phyloP scores from a whole-genome alignment of 2,888 invertebrate species.

The Cryptocephalus moraei region DNA sequence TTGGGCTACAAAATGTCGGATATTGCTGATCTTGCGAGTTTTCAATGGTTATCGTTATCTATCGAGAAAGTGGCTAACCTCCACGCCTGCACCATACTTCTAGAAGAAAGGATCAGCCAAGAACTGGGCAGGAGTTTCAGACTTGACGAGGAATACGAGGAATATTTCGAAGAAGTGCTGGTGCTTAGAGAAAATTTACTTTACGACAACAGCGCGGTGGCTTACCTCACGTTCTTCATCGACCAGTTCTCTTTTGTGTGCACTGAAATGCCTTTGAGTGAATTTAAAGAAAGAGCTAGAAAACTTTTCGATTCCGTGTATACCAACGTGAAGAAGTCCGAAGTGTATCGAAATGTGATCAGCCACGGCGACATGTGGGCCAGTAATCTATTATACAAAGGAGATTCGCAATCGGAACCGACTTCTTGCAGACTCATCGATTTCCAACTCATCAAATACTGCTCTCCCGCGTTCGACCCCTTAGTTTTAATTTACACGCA shows the following conservation, averaged over 20 bases:
- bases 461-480: slow-evolving; percentile 54
- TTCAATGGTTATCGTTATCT: slow-evolving; percentile 15
- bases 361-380: slow-evolving; percentile 30
- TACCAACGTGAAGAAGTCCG: slow-evolving; percentile 27
- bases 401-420: slow-evolving; percentile 8
- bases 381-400: slow-evolving; percentile 27
- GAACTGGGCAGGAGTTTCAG: slow-evolving; percentile 13
- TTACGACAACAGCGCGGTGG: background rate
- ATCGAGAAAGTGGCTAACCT: slow-evolving; percentile 23
- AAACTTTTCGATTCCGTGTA: slow-evolving; percentile 16
- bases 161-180: slow-evolving; percentile 12
- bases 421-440: slow-evolving; percentile 26
- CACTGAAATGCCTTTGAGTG: slow-evolving; percentile 6
- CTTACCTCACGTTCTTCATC: slow-evolving; percentile 3
- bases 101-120: slow-evolving; percentile 18
- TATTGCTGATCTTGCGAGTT: slow-evolving; percentile 10
- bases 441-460: slow-evolving; percentile 39
- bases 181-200: slow-evolving; percentile 1
- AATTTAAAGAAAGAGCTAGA: slow-evolving; percentile 7
- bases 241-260: slow-evolving; percentile 11
- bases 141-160: slow-evolving; percentile 24
- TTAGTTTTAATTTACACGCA: slow-evolving; percentile 28
- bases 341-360: slow-evolving; percentile 33
- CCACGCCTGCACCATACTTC: slow-evolving; percentile 29
- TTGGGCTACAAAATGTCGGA: slow-evolving; percentile 10